Conservation (phyloP, 2,888 invertebrate species). For the Masnerella sp. region DNA sequence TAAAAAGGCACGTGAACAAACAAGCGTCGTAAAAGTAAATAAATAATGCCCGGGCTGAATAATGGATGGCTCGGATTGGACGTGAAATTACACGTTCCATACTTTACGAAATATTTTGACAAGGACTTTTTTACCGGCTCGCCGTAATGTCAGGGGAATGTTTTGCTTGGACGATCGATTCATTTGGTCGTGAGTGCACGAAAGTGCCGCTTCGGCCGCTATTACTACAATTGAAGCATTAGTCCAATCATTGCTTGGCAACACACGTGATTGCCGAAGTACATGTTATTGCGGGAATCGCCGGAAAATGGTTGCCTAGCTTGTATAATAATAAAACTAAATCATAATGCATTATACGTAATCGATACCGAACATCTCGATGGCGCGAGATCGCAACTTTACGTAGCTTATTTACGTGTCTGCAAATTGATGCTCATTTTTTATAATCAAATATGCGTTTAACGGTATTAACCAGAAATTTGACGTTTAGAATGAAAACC, state of each 20-base stretch:
- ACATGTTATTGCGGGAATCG: conserved; percentile 46
- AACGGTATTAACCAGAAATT: too few relatives aligned
- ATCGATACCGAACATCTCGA: conserved; percentile 45
- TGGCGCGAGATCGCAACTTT: neutral
- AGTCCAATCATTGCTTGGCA: conserved; percentile 55
- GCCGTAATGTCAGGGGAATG: conserved; percentile 41
- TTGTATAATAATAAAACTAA: conserved; percentile 48
- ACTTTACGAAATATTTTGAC: conserved; percentile 52
- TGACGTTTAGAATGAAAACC: too few relatives aligned
- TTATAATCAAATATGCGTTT: too few relatives aligned
- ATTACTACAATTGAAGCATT: conserved; percentile 58
- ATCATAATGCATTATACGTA: conserved; percentile 45
- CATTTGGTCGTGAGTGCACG: conserved; percentile 53
- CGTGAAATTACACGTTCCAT: conserved; percentile 36
- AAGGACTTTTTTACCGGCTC: conserved; percentile 37
- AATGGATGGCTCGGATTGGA: conserved; percentile 24
- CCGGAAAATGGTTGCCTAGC: conserved; percentile 41
- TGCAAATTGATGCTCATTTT: conserved; percentile 15
- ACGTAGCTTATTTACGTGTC: neutral
- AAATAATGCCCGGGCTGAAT: conserved; percentile 27
- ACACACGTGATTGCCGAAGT: conserved; percentile 51
- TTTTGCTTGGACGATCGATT: conserved; percentile 51
- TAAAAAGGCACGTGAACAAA: conserved; percentile 17
- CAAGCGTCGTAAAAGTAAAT: conserved; percentile 24
- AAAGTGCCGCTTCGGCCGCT: conserved; percentile 58